Evolutionary conservation across 2,888 invertebrate genomes (phyloP).

Genomic region (Gortyna flavago): DNA sequence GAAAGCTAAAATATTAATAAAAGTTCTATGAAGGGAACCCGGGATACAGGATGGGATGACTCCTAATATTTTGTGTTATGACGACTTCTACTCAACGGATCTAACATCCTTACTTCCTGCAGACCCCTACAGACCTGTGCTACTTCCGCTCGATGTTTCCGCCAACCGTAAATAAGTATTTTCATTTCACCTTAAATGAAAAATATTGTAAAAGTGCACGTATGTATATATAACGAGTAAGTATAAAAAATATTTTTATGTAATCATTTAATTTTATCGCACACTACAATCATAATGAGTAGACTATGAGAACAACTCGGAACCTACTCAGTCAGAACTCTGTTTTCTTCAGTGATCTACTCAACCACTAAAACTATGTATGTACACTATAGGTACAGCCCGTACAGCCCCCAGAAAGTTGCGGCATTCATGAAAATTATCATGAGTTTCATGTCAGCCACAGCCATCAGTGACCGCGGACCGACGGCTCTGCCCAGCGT

Average conservation of each 20-base stretch:
- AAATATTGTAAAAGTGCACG: background rate
- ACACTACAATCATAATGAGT: background rate
- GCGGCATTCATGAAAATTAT: background rate
- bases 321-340: too few species aligned
- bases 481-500: background rate
- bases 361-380: background rate
- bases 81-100: background rate
- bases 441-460: background rate
- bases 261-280: background rate
- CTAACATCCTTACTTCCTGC: background rate
- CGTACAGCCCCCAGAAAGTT: background rate
- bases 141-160: constrained; percentile 6
- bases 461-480: too few species aligned
- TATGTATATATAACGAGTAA: background rate
- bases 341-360: background rate
- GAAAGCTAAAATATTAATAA: background rate
- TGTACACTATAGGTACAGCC: background rate
- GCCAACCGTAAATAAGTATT: background rate
- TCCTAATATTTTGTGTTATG: background rate
- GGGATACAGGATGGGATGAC: background rate
- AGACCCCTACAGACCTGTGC: background rate
- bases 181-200: background rate
- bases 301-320: background rate
- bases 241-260: background rate
- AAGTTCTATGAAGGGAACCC: background rate